Evolutionary conservation across 2,113 vertebrate species (phyloP).

Genomic region (Pollimyrus isidori): DNA sequence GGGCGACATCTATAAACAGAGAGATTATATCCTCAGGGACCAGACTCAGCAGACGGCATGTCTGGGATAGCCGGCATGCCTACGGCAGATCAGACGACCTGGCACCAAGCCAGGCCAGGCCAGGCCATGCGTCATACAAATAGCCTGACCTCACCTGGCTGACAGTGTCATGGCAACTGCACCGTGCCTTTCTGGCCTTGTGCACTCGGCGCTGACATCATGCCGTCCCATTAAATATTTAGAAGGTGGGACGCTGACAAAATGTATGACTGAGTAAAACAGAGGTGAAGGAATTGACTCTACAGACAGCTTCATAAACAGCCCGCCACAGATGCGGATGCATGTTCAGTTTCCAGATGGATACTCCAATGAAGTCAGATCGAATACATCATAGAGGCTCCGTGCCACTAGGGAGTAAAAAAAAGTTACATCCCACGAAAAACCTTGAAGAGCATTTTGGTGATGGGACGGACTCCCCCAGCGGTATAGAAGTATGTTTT

Average conservation of each 20-base stretch:
- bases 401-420: neutral
- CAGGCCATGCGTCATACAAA: neutral
- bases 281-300: neutral
- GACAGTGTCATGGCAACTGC: slow-evolving; percentile 29
- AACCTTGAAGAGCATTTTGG: neutral
- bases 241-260: neutral
- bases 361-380: neutral
- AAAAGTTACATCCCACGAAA: neutral
- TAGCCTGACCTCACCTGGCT: slow-evolving; percentile 32
- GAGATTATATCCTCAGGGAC: neutral
- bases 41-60: slow-evolving; percentile 34
- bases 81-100: slow-evolving; percentile 34
- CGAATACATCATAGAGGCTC: neutral
- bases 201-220: slow-evolving; percentile 25
- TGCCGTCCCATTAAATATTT: neutral
- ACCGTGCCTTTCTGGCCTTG: slow-evolving; percentile 17
- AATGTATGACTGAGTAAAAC: neutral
- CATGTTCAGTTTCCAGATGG: neutral
- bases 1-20: neutral
- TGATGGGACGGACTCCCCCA: neutral
- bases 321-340: neutral
- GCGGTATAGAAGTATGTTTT: neutral
- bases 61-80: slow-evolving; percentile 38
- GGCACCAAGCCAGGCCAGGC: slow-evolving; percentile 15
- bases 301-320: neutral